Evolutionary conservation across 2,888 invertebrate genomes (phyloP).

Genomic region (Dimorphilus gyrociliatus): DNA sequence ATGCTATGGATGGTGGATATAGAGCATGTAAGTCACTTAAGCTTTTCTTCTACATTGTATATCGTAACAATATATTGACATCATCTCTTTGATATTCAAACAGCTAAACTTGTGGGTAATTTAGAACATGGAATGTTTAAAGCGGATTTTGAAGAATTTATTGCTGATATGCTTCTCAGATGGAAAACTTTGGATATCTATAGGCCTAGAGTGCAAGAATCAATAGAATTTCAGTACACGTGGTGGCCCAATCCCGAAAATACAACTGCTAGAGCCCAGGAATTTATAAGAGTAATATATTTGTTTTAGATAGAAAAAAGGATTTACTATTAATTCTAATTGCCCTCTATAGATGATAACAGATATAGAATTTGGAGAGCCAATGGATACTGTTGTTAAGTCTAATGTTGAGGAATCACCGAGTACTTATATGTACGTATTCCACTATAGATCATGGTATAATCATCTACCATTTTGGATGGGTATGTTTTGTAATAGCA

Average conservation of each 20-base stretch:
- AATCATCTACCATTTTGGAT: constrained; percentile 29
- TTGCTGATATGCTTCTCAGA: constrained; percentile 19
- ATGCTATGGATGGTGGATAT: constrained; percentile 10
- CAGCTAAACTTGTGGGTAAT: constrained; percentile 4
- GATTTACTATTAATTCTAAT: not conserved
- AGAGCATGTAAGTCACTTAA: constrained; percentile 10
- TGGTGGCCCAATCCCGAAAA: constrained; percentile 35
- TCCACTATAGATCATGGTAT: constrained; percentile 31
- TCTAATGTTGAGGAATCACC: constrained; percentile 17
- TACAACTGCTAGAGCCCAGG: constrained; percentile 22
- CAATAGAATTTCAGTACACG: constrained; percentile 33
- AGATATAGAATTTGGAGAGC: constrained; percentile 31
- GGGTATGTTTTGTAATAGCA: constrained; percentile 28
- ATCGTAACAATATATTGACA: not conserved
- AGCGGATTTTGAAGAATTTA: constrained; percentile 14
- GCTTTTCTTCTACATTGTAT: not conserved
- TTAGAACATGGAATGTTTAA: constrained; percentile 8
- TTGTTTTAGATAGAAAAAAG: not conserved
- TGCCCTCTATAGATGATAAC: constrained; percentile 26
- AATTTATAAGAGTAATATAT: constrained; percentile 24
- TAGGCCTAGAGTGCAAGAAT: constrained; percentile 19
- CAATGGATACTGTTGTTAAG: constrained; percentile 24
- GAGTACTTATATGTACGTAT: constrained; percentile 30
- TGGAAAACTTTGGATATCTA: constrained; percentile 12
- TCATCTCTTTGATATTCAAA: constrained; percentile 1